phyloP scores from a whole-genome alignment of 2,797 vertebrate genomes.

The Oceanodroma leucorhoa region DNA sequence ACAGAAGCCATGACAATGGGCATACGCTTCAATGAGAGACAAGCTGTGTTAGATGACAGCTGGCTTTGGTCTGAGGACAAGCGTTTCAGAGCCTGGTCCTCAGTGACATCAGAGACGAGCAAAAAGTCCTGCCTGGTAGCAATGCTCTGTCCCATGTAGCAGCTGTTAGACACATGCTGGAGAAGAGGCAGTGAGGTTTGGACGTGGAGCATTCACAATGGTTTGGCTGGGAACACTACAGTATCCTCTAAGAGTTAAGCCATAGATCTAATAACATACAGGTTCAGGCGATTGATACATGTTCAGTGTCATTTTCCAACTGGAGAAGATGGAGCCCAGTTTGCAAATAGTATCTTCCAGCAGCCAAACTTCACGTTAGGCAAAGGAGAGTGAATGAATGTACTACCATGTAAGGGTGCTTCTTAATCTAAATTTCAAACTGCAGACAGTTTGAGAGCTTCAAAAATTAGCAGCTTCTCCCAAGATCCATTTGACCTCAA shows the following conservation, averaged over 20 bases:
- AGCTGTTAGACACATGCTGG: neutral
- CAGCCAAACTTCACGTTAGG: neutral
- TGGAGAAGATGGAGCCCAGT: neutral
- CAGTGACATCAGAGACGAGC: neutral
- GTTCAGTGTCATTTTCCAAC: neutral
- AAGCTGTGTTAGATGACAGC: neutral
- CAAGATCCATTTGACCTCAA: neutral
- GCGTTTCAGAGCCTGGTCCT: neutral
- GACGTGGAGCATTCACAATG: neutral
- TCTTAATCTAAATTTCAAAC: neutral
- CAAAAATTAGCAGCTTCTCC: neutral
- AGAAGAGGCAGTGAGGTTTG: neutral
- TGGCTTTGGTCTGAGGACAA: neutral
- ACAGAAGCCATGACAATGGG: fast-evolving
- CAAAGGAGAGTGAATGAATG: neutral
- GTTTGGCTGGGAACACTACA: neutral
- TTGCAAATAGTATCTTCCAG: neutral
- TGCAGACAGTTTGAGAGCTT: neutral
- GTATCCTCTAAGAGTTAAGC: neutral
- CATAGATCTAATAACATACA: neutral
- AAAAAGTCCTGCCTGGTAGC: neutral
- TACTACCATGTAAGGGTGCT: fast-evolving
- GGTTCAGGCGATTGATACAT: neutral
- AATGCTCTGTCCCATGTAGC: neutral
- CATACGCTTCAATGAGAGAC: neutral